Base-by-base conservation (phyloP, 2,113 vertebrate species). In the Anas platyrhynchos region DNA sequence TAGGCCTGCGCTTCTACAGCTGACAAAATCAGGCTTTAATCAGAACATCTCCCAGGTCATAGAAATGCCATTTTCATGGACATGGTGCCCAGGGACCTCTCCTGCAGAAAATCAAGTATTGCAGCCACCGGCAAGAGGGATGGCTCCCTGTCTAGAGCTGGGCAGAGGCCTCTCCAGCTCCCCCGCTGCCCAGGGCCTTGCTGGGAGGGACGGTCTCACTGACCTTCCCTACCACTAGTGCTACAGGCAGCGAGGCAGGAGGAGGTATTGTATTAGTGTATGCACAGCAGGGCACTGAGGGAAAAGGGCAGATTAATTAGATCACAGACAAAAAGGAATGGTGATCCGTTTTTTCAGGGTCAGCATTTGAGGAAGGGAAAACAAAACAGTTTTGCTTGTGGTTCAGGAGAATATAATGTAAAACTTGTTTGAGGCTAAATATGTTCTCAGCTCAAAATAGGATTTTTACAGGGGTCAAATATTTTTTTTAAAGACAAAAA, bases 241-340 rank as follows among this genome's bases (percentile, higher is more conserved):
- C 59, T 78, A 67, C 52, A 0, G 0, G 74, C 29, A 84, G 46
- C 0, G 0, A 50, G 72, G 41, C 0, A 0, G 61, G 65, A 66
- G 86, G 55, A 0, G 1, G 26, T 13, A n/a, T n/a, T 75, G 38
- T 20, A 38, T 22, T 76, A 66, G 67, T 66, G 59, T 9, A 71
- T 0, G 8, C 52, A 78, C 68, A 67, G 72, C 55, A 74, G 6
- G 3, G 36, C 22, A 92, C 31, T 13, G 59, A 74, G 65, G 54
- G 66, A 71, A 43, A 96, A 94, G 89, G 65, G 43, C 20, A 82
- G 74, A 89, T 88, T 84, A 92, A 87, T 89, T 73, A 92, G 38
- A 65, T 46, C 2, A 1, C 12, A 41, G 31, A 22, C 9, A 20
- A 27, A 56, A 63, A 79, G 61, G 11, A 91, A 62, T 0, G 10